Base-by-base conservation (phyloP, 1,140 invertebrate genomes). In the Lanistes nyassanus region DNA sequence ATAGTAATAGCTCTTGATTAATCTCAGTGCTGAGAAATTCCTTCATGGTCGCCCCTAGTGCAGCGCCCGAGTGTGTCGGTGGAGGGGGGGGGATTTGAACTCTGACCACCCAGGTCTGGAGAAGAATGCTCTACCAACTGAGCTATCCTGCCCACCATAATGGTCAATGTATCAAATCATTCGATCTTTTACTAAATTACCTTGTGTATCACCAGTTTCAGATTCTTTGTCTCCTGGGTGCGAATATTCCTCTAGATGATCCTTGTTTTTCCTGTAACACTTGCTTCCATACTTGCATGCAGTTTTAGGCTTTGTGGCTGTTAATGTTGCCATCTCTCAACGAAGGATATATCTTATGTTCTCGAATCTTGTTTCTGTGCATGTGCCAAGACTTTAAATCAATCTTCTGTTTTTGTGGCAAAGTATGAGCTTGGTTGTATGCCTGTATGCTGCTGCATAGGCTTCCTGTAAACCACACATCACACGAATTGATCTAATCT, bases 231-330 rank as follows among this genome's bases (percentile, higher is more conserved):
- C 81, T 19, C 76, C 79, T 13, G 82, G 84, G 65, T 87, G 84
- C 5, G 76, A 65, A 65, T 76, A 87, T 42, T 82, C 74, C 36
- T 83, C 82, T 21, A 74, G 53, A 51, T 87, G 85, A 42, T 75
- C 76, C 23, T 81, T 78, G 58, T 83, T 82, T 64, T 87, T 87
- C 19, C 83, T 74, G 79, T 81, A 87, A 77, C 85, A 87, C 62
- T 87, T 84, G 36, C 76, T 74, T 80, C 85, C 83, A 68, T 82
- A 87, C 39, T 82, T 78, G 74, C 85, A 87, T 68, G 81, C 75
- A 39, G 67, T 62, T 62, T 79, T 77, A 11, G 26, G 16, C 26
- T 37, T 64, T 13, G n/a, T 21, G 3, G 65, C 60, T 60, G 65
- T 55, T 42, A 67, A 62, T 34, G n/a, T 51, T 16, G 37, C 58